These are phyloP conservation scores for Eristalis tenax DNA, from an alignment of 2,888 invertebrate genomes.

Conservation along the genomic window DNA sequence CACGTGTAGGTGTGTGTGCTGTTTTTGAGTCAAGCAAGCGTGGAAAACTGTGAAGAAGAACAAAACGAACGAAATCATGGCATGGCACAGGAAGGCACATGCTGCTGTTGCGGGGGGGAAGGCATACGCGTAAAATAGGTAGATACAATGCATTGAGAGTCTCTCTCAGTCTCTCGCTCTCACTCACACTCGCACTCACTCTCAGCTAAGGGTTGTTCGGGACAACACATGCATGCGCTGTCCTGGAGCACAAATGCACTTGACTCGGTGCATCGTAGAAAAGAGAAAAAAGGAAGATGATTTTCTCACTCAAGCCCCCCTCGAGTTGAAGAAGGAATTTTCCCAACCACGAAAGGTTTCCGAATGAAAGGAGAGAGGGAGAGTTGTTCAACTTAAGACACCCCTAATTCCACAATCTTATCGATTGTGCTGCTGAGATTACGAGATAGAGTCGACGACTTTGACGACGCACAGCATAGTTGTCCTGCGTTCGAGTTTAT, in stretches of 20 bases:
- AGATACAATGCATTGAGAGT: conserved; percentile 6
- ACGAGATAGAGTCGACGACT: conserved; percentile 11
- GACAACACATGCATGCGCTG: conserved; percentile 51
- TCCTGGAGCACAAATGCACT: conserved; percentile 40
- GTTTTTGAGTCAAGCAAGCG: conserved; percentile 57
- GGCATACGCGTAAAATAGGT: not conserved
- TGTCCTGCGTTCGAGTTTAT: conserved; percentile 56
- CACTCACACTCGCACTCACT: not conserved
- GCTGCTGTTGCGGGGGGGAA: not conserved
- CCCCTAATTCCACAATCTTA: conserved; percentile 57
- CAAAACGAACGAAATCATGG: not conserved
- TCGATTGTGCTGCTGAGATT: conserved; percentile 66
- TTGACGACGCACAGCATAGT: conserved; percentile 16
- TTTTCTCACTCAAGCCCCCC: not conserved
- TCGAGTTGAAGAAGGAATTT: not conserved
- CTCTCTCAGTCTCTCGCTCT: not conserved
- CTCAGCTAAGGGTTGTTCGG: conserved; percentile 45
- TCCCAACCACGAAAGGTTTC: conserved; percentile 19
- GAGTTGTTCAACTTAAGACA: conserved; percentile 32
- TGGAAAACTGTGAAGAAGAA: conserved; percentile 48
- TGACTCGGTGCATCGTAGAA: conserved; percentile 38
- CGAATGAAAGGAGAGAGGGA: not conserved
- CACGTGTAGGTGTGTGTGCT: not conserved
- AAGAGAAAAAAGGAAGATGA: not conserved
- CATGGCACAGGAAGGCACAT: not conserved